Conservation (phyloP, 2,888 invertebrate species). For the Hesperia comma region DNA sequence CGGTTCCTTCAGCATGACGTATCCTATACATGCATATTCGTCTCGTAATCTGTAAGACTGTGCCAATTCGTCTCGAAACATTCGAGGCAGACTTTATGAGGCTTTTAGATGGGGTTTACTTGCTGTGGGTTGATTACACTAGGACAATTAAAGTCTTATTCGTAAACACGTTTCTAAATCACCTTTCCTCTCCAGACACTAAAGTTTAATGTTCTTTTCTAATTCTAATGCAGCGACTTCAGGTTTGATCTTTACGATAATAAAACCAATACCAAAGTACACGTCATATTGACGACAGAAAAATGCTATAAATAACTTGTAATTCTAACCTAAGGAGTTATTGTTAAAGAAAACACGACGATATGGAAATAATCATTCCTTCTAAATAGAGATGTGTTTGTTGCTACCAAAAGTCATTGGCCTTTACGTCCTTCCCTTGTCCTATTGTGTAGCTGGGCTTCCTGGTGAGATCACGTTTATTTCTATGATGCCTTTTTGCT, state of each 20-base stretch:
- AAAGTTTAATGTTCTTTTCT: conserved; percentile 11
- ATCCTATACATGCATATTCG: conserved; percentile 2
- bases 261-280: background rate
- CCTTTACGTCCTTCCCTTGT: conserved; percentile 59
- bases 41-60: background rate
- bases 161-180: background rate
- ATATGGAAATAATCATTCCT: conserved; percentile 39
- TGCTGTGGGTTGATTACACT: background rate
- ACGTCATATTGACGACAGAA: conserved; percentile 5
- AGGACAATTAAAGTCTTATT: background rate
- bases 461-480: conserved; percentile 74
- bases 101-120: background rate
- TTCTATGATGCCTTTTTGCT: conserved; percentile 55
- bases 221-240: background rate
- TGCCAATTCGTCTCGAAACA: background rate
- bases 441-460: conserved; percentile 62
- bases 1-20: background rate
- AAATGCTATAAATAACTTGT: conserved; percentile 30
- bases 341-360: conserved; percentile 34
- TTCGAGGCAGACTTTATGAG: background rate
- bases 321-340: conserved; percentile 38
- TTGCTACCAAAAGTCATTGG: conserved; percentile 63
- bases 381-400: conserved; percentile 51
- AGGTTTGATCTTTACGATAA: background rate
- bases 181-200: background rate